phyloP scores from a whole-genome alignment of 2,113 vertebrate species.

The Catharus bicknelli region DNA sequence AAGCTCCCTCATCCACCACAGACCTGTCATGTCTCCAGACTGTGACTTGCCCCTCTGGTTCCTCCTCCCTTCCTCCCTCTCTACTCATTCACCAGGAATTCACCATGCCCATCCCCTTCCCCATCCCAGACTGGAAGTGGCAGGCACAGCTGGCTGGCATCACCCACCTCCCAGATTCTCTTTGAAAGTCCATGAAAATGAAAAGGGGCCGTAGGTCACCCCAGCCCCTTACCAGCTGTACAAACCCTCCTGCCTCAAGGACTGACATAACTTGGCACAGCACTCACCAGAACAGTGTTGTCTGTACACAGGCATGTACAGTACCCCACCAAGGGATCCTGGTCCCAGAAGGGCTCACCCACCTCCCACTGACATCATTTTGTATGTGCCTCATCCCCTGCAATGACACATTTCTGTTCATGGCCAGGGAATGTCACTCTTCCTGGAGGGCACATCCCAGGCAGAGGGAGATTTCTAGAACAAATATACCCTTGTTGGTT shows the following conservation, averaged over 20 bases:
- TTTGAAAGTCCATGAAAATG: neutral
- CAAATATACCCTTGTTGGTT: neutral
- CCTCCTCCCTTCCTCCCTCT: neutral
- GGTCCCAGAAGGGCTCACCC: neutral
- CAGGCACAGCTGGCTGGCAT: neutral
- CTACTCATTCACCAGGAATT: neutral
- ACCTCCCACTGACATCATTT: neutral
- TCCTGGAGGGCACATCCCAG: neutral
- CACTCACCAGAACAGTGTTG: neutral
- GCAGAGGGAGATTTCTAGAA: neutral
- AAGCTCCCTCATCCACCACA: neutral
- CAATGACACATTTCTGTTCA: neutral
- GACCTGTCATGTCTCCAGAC: neutral
- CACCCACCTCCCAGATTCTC: neutral
- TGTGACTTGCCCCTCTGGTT: neutral
- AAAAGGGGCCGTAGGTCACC: neutral
- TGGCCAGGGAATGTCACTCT: accelerated
- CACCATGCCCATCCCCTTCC: neutral
- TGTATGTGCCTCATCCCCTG: neutral
- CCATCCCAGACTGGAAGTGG: neutral
- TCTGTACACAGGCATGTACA: neutral
- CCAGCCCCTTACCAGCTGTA: neutral
- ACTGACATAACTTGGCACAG: neutral
- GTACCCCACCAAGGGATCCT: neutral
- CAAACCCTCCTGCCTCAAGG: neutral